Percentiles rank a stretch among this genome's conserved stretches.
Conservation (phyloP, 2,113 vertebrate genomes). For the Zapus hudsonius region DNA sequence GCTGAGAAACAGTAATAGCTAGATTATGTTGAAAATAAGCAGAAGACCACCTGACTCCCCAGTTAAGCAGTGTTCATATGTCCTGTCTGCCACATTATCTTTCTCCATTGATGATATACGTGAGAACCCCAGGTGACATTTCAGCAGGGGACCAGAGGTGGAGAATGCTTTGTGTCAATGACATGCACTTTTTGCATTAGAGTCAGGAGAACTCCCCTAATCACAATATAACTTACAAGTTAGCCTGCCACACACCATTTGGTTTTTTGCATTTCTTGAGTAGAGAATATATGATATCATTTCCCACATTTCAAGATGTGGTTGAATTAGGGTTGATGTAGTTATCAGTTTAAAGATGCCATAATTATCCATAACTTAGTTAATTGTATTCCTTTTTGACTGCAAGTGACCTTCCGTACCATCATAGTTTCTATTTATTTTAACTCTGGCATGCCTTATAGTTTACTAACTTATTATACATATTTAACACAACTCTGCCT, state of each 20-base stretch:
- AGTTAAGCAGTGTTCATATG: background rate
- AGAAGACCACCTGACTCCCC: background rate
- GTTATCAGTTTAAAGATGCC: background rate
- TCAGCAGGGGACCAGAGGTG: background rate
- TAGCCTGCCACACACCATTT: background rate
- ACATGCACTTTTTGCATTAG: background rate
- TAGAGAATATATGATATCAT: background rate
- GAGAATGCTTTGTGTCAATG: background rate
- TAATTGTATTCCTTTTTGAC: slow-evolving; percentile 32
- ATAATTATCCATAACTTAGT: background rate
- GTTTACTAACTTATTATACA: slow-evolving; percentile 67
- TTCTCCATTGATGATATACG: background rate
- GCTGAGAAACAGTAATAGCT: background rate
- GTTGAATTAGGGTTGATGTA: slow-evolving; percentile 6
- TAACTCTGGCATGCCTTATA: slow-evolving; percentile 48
- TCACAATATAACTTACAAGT: background rate
- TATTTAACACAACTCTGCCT: slow-evolving; percentile 67
- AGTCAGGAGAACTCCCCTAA: background rate
- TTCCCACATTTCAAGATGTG: background rate
- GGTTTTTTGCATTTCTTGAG: background rate
- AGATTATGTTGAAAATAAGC: background rate
- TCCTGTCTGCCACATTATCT: background rate
- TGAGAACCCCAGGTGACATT: background rate
- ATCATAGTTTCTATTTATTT: slow-evolving; percentile 59
- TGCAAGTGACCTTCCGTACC: slow-evolving; percentile 28